Evolutionary conservation across 2,113 vertebrate genomes (phyloP).

Genomic region (Protobothrops flavoviridis): DNA sequence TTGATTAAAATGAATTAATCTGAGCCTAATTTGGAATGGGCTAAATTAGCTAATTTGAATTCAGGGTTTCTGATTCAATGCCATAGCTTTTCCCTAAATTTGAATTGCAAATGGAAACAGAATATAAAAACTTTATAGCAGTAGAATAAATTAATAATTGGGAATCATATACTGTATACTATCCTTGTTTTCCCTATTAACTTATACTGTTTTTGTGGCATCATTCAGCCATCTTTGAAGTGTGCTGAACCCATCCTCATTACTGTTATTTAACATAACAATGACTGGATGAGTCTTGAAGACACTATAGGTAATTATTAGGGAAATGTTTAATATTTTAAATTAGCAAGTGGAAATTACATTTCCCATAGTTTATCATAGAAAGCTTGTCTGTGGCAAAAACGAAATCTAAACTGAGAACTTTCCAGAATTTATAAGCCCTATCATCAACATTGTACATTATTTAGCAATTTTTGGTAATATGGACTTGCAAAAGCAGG

Average conservation of each 20-base stretch:
- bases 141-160: not conserved
- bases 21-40: not conserved
- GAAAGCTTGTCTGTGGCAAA: not conserved
- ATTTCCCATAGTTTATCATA: not conserved
- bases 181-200: not conserved
- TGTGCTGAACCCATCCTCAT: not conserved
- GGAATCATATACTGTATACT: not conserved
- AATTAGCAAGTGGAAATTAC: not conserved
- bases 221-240: not conserved
- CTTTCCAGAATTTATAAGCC: not conserved
- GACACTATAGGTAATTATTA: not conserved
- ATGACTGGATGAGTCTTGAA: not conserved
- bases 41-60: not conserved
- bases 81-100: not conserved
- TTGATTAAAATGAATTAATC: not conserved
- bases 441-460: not conserved
- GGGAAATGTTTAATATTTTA: not conserved
- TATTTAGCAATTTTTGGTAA: not conserved
- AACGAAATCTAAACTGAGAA: not conserved
- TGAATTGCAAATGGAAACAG: not conserved
- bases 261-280: not conserved
- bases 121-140: not conserved
- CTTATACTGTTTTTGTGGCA: not conserved
- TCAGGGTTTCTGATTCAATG: not conserved
- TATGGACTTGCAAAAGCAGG: not conserved